phyloP scores from a whole-genome alignment of 2,113 vertebrate genomes.

The Malurus alboscapulatus region DNA sequence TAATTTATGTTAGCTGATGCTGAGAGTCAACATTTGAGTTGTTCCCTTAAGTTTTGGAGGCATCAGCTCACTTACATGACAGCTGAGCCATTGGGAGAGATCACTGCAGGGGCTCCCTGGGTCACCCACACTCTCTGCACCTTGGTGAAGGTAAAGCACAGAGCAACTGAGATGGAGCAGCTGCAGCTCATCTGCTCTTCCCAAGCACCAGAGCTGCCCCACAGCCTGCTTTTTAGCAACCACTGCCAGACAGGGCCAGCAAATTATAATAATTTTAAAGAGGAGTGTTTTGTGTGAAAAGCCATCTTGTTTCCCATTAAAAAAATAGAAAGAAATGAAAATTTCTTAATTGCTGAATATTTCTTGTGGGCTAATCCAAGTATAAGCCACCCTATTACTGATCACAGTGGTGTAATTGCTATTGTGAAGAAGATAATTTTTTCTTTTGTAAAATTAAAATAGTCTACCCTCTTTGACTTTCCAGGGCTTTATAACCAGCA shows the following conservation, averaged over 20 bases:
- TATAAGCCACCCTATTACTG: not conserved
- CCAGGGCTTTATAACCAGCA: not conserved
- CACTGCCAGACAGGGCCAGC: not conserved
- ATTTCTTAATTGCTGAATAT: not conserved
- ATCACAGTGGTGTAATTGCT: not conserved
- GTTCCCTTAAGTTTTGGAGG: not conserved
- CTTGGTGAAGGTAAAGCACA: accelerated
- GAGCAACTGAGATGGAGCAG: not conserved
- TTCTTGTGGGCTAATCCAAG: not conserved
- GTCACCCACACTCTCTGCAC: not conserved
- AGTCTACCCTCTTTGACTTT: not conserved
- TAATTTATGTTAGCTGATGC: not conserved
- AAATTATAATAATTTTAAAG: not conserved
- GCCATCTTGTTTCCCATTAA: not conserved
- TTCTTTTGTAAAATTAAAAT: not conserved
- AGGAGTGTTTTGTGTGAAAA: not conserved
- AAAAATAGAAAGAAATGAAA: not conserved
- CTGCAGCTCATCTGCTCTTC: not conserved
- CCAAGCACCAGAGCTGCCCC: not conserved
- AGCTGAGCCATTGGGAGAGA: not conserved
- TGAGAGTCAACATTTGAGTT: not conserved
- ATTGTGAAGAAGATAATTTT: not conserved
- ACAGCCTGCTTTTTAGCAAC: not conserved
- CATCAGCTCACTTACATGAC: not conserved
- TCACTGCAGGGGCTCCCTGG: not conserved